Percentiles rank a stretch among this genome's conserved stretches.
Evolutionary conservation across 2,113 vertebrate species (phyloP).

Genomic region (Baryphthengus martii): DNA sequence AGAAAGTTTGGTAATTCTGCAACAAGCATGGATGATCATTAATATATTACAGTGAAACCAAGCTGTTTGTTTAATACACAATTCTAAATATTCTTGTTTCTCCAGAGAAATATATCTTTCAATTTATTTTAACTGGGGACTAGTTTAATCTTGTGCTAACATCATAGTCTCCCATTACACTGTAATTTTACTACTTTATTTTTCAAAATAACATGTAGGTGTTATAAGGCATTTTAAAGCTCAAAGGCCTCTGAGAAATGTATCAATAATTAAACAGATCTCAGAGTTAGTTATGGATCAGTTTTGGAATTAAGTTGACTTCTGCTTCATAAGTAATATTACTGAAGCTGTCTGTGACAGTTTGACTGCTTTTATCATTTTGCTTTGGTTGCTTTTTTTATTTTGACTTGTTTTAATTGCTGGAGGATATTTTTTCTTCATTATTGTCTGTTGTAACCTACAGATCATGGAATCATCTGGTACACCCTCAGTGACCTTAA

Average conservation of each 20-base stretch:
- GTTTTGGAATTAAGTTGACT: slow-evolving; percentile 3
- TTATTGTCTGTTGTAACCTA: slow-evolving; percentile 64
- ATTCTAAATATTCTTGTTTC: not conserved
- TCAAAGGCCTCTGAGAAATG: not conserved
- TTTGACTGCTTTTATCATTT: not conserved
- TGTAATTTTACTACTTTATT: not conserved
- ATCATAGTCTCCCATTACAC: not conserved
- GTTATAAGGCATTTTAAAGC: slow-evolving; percentile 6
- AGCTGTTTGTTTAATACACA: not conserved
- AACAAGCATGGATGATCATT: not conserved
- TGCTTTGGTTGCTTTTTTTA: not conserved
- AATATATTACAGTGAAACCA: not conserved
- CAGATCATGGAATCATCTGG: slow-evolving; percentile 98
- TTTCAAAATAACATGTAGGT: not conserved
- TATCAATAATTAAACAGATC: slow-evolving; percentile 20
- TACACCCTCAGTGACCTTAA: slow-evolving; percentile 96
- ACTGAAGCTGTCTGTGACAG: not conserved
- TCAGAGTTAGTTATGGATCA: not conserved
- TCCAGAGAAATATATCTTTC: not conserved
- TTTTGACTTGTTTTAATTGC: slow-evolving; percentile 57
- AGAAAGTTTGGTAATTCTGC: slow-evolving; percentile 70
- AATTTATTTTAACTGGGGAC: not conserved
- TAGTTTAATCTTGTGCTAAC: not conserved
- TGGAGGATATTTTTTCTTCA: not conserved
- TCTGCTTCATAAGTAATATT: not conserved